A percentile compares a stretch with the other conserved stretches of the same genome.
Conservation (phyloP, 2,797 vertebrate species). For the Gephyroberyx darwinii region DNA sequence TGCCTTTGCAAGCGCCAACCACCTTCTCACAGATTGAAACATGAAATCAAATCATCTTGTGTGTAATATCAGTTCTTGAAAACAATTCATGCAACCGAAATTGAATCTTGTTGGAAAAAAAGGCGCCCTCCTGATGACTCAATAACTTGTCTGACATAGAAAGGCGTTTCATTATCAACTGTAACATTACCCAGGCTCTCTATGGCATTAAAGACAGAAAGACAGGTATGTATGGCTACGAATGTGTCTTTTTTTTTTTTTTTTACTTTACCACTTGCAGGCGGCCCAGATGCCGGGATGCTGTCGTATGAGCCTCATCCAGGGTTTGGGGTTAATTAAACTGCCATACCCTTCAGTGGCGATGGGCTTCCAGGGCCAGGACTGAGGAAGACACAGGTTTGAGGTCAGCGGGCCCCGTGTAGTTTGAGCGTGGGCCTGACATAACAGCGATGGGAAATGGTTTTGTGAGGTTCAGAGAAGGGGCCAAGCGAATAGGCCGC, state of each 20-base stretch:
- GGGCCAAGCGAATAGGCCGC: conserved; percentile 60
- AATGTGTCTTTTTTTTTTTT: conserved; percentile 27
- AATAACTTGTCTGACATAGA: background rate
- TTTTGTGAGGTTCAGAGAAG: conserved; percentile 64
- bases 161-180: conserved; percentile 28
- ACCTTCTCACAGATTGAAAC: conserved; percentile 22
- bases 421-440: conserved; percentile 72
- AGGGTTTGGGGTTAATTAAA: conserved; percentile 82
- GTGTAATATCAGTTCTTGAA: too few relatives aligned
- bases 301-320: conserved; percentile 66
- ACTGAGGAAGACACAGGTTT: conserved; percentile 67
- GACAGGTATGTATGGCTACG: conserved; percentile 42
- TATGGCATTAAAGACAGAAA: conserved; percentile 8
- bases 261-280: conserved; percentile 59
- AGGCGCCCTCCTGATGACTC: background rate
- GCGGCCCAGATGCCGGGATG: conserved; percentile 73
- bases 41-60: conserved; percentile 6
- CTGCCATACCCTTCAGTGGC: conserved; percentile 70
- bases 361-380: conserved; percentile 64
- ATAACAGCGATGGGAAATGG: conserved; percentile 69
- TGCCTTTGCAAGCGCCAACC: background rate
- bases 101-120: background rate
- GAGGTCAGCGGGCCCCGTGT: conserved; percentile 78
- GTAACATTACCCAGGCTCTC: conserved; percentile 25
- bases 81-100: conserved; percentile 8